Evolutionary conservation across 1,140 invertebrate genomes (phyloP).

Genomic region (Calephelis virginiensis): DNA sequence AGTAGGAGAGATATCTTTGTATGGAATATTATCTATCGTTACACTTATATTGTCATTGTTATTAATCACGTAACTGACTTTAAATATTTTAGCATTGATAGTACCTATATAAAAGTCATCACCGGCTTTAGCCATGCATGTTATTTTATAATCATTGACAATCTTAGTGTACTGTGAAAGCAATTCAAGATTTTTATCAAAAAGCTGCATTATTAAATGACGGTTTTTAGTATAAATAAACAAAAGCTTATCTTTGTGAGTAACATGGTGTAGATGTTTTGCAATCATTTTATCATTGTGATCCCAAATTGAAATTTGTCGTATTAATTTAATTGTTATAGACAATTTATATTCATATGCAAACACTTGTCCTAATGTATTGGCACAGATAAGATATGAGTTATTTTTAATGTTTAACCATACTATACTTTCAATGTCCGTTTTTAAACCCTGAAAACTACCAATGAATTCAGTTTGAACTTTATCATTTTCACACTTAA

Average conservation of each 20-base stretch:
- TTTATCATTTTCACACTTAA: slow-evolving; percentile 28
- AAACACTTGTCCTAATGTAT: slow-evolving; percentile 45
- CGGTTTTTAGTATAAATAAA: slow-evolving; percentile 55
- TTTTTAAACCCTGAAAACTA: slow-evolving; percentile 29
- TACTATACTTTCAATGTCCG: slow-evolving; percentile 38
- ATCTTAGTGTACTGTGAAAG: slow-evolving; percentile 44
- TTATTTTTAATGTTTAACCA: slow-evolving; percentile 43
- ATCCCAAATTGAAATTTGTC: slow-evolving; percentile 40
- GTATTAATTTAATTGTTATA: slow-evolving; percentile 30
- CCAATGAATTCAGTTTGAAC: slow-evolving; percentile 31
- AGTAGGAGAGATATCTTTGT: slow-evolving; percentile 43
- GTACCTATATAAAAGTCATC: slow-evolving; percentile 44
- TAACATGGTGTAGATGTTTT: slow-evolving; percentile 36
- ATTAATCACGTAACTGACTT: slow-evolving; percentile 36
- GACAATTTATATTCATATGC: slow-evolving; percentile 40
- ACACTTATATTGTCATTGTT: slow-evolving; percentile 36
- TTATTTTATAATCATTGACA: slow-evolving; percentile 59
- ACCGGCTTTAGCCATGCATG: slow-evolving; percentile 33
- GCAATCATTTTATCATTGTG: slow-evolving; percentile 55
- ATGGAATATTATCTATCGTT: slow-evolving; percentile 26
- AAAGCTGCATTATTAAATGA: slow-evolving; percentile 52
- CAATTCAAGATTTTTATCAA: slow-evolving; percentile 44
- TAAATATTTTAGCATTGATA: slow-evolving; percentile 50
- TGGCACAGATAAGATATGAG: slow-evolving; percentile 42
- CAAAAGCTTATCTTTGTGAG: slow-evolving; percentile 39